phyloP scores from a whole-genome alignment of 2,888 invertebrate species.

The Lydus trimaculatus region DNA sequence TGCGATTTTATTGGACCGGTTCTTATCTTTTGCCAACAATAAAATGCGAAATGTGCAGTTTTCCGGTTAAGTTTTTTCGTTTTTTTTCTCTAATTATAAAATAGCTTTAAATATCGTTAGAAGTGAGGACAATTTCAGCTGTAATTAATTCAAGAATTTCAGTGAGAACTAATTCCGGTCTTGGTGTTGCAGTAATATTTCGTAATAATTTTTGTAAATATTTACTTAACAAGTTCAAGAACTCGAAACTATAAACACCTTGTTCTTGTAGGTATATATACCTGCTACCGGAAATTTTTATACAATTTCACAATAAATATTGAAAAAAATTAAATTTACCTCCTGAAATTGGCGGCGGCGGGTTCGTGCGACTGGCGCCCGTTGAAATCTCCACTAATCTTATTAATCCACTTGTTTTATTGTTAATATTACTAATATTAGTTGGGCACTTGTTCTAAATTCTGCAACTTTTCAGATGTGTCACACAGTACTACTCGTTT shows the following conservation, averaged over 20 bases:
- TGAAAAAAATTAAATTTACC: neutral
- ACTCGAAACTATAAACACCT: neutral
- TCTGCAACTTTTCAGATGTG: constrained; percentile 46
- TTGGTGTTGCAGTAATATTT: constrained; percentile 9
- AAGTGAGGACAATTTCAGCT: too few species aligned
- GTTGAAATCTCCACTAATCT: constrained; percentile 21
- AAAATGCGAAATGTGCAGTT: neutral
- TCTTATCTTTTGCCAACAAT: neutral
- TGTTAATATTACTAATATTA: constrained; percentile 1
- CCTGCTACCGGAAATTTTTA: neutral
- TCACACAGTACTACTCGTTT: constrained; percentile 48
- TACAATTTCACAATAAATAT: neutral
- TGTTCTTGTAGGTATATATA: too few species aligned
- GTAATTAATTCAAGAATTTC: neutral
- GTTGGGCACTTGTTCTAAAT: constrained; percentile 30
- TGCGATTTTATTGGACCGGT: constrained; percentile 17
- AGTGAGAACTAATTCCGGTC: neutral
- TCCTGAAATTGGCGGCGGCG: neutral
- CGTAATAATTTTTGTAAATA: constrained; percentile 12
- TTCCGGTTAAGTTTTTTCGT: too few species aligned
- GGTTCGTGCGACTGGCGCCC: constrained; percentile 1
- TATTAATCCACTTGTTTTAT: constrained; percentile 11
- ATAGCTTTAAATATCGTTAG: too few species aligned
- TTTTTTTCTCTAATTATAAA: too few species aligned
- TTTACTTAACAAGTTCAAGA: constrained; percentile 9